Conservation (phyloP, 2,797 vertebrate genomes). For the Tapirus indicus region DNA sequence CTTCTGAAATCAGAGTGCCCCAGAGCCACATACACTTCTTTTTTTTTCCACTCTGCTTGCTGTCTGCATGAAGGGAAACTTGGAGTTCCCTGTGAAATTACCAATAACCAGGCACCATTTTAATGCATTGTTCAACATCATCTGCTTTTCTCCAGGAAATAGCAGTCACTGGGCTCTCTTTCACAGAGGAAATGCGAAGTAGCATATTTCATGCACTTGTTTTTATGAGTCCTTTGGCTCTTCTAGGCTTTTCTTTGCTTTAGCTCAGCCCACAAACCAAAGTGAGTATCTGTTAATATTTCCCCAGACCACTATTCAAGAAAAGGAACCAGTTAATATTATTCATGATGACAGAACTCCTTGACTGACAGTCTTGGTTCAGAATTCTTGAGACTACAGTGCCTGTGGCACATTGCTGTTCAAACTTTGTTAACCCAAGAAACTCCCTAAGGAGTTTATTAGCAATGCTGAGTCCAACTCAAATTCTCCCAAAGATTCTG, state of each 20-base stretch:
- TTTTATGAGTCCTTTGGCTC: conserved; percentile 70
- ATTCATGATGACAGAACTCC: background rate
- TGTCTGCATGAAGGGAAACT: background rate
- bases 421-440: background rate
- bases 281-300: conserved; percentile 57
- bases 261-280: conserved; percentile 47
- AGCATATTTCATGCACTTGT: conserved; percentile 1
- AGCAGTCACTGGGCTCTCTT: background rate
- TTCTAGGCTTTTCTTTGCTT: conserved; percentile 15
- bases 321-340: conserved; percentile 8
- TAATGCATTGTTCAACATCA: background rate
- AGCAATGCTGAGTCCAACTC: background rate
- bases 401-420: background rate
- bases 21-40: background rate
- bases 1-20: conserved; percentile 62
- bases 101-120: background rate
- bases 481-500: background rate
- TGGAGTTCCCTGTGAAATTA: background rate
- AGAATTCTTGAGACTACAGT: background rate
- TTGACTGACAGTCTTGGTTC: background rate
- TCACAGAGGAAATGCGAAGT: background rate
- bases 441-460: background rate
- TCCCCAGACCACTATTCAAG: conserved; percentile 25
- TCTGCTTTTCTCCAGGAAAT: background rate
- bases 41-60: background rate